These are phyloP conservation scores for Petrocephalus zakoni DNA, from an alignment of 2,113 vertebrate species.

Conservation along the genomic window DNA sequence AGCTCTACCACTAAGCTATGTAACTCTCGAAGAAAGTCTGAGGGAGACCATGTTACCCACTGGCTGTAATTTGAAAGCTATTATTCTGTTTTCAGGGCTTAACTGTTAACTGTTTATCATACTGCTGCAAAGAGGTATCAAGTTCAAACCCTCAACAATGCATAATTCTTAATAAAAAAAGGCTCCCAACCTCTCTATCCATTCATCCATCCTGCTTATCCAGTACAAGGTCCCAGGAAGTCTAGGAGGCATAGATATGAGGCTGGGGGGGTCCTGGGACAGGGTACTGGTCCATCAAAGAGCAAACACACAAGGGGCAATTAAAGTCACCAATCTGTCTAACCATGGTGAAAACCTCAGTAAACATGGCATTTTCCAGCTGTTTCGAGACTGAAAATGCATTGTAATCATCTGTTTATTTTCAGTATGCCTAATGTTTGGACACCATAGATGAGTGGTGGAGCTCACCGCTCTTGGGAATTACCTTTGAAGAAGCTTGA, in stretches of 20 bases:
- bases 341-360: background rate
- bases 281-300: background rate
- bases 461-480: background rate
- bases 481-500: background rate
- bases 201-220: background rate
- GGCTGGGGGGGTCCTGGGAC: background rate
- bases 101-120: background rate
- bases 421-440: background rate
- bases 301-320: background rate
- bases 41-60: background rate
- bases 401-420: background rate
- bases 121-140: background rate
- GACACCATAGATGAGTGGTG: background rate
- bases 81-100: background rate
- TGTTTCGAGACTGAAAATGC: slow-evolving; percentile 7
- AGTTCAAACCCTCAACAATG: background rate
- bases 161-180: background rate
- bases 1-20: background rate
- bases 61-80: background rate
- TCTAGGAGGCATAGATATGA: background rate
- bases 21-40: background rate
- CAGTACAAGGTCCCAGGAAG: background rate
- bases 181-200: background rate
- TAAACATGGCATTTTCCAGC: background rate
- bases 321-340: background rate